Evolutionary conservation across 2,797 vertebrate species (phyloP).

Genomic region (Melanotaenia nigrans): DNA sequence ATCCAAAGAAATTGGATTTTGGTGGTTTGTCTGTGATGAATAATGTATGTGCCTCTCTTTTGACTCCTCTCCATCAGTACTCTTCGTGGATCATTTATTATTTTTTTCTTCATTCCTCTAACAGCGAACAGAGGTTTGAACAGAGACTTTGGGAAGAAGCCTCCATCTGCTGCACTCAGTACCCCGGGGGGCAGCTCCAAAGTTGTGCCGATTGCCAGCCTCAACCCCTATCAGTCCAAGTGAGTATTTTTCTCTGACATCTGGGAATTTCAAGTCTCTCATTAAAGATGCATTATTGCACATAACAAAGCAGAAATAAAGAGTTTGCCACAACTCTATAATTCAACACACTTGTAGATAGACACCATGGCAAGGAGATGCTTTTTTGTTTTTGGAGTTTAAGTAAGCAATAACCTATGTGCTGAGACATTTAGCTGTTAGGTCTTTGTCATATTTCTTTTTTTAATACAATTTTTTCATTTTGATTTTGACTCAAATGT

Average conservation of each 20-base stretch:
- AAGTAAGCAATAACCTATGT: background rate
- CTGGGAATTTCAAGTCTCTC: background rate
- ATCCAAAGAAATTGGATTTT: conserved; percentile 68
- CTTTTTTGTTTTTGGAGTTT: background rate
- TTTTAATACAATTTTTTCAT: background rate
- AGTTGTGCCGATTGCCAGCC: conserved; percentile 93
- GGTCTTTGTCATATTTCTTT: background rate
- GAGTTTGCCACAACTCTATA: background rate
- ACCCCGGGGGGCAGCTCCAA: conserved; percentile 88
- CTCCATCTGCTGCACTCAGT: conserved; percentile 62
- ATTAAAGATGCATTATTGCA: background rate
- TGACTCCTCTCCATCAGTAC: conserved; percentile 53
- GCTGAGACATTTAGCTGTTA: background rate
- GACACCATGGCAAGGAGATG: background rate
- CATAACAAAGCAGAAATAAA: background rate
- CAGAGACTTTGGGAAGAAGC: conserved; percentile 84
- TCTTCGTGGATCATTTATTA: conserved; percentile 68
- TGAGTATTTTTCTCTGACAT: conserved; percentile 76
- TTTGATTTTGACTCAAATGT: background rate
- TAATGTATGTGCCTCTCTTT: conserved; percentile 60
- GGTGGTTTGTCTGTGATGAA: conserved; percentile 62
- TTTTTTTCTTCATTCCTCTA: conserved; percentile 46
- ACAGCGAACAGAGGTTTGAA: conserved; percentile 78
- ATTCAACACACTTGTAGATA: background rate
- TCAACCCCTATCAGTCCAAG: conserved; percentile 98